Evolutionary conservation across 2,888 invertebrate species (phyloP), one percentile per base, ranked within the genome.

Genomic region (Caradrina clavipalpis): DNA sequence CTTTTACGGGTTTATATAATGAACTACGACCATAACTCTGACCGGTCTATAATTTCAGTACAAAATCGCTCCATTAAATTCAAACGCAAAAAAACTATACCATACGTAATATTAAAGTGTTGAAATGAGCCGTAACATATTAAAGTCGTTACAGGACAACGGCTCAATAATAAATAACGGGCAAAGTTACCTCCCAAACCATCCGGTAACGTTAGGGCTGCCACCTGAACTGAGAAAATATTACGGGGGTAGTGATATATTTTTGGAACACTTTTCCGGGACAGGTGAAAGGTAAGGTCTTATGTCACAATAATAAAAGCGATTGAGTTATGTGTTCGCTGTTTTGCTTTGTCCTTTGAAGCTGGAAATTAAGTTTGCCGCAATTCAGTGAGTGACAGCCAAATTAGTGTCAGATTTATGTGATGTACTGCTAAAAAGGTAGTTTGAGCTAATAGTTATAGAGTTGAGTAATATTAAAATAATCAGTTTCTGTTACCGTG

Each of bases 81-180:
- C n/a, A n/a, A 74, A 60, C 39, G 47, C 59, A 58, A 50, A 66
- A 76, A 76, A 76, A 65, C 74, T 73, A 73, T 51, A 22, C 13
- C 17, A 54, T 59, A 66, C 77, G 58, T 82, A 74, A 76, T 81
- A 83, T 67, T 61, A 72, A 73, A 68, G 71, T 69, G 80, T 76
- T 80, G 62, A 82, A 84, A 83, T 84, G 76, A 78, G 80, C 72
- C 80, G 66, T 82, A 83, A 80, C 78, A 81, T 83, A 79, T 83
- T 83, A 83, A 83, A 82, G 78, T 76, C 68, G 79, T 76, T 74
- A 85, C 82, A 81, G 84, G 81, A 83, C 80, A 86, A 77, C 77
- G 78, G 78, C 86, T 89, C 88, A 88, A 89, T 90, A 89, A 89
- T 89, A 87, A 88, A 88, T 88, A 86, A 89, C 87, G 83, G 78